A percentile compares a stretch with the other conserved stretches of the same genome.
Evolutionary conservation across 2,113 vertebrate genomes (phyloP).

Genomic region (Serinus canaria): DNA sequence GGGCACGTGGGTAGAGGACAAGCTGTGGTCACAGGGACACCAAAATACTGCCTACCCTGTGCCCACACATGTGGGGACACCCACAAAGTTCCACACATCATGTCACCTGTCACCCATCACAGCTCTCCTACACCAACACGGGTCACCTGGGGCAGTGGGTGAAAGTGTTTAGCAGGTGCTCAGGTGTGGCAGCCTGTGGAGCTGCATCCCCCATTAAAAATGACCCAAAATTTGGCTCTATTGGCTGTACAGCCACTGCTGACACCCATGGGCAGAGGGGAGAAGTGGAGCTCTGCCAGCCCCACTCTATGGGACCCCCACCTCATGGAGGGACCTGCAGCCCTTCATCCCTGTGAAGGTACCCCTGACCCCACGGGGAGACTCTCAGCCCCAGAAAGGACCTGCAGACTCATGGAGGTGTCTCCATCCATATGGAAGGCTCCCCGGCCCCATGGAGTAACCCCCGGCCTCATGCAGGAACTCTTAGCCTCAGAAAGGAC

Average conservation of each 20-base stretch:
- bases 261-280: rapidly evolving
- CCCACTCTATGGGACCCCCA: not conserved
- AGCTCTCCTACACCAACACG: not conserved
- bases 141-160: not conserved
- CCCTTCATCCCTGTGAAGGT: too few relatives aligned
- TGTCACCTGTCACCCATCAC: not conserved
- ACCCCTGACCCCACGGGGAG: rapidly evolving
- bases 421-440: too few relatives aligned
- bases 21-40: not conserved
- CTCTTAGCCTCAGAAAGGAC: not conserved
- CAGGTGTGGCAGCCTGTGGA: not conserved
- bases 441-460: too few relatives aligned
- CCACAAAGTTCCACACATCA: not conserved
- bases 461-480: rapidly evolving
- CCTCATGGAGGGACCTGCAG: not conserved
- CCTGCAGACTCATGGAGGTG: not conserved
- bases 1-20: rapidly evolving
- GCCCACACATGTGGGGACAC: rapidly evolving
- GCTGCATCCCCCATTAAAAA: rapidly evolving
- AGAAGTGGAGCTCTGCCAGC: not conserved
- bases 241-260: not conserved
- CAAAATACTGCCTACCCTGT: rapidly evolving
- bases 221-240: not conserved
- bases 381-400: not conserved
- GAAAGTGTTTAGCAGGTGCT: not conserved